Percentiles rank a stretch among this genome's conserved stretches.
phyloP scores from a whole-genome alignment of 2,888 invertebrate genomes.

The Acleris literana region DNA sequence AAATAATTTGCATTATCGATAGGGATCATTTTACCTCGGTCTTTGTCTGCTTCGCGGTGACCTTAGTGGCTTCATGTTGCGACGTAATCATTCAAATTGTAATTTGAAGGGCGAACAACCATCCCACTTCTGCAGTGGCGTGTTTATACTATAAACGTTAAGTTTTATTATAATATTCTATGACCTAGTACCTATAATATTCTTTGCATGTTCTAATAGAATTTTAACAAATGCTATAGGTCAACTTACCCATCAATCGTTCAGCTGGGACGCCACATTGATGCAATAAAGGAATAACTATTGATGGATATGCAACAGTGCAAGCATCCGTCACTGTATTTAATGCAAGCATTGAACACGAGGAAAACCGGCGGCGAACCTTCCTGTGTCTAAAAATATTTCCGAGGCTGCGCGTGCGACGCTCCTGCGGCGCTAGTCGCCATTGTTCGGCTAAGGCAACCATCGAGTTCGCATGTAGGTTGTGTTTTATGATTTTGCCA shows the following conservation, averaged over 20 bases:
- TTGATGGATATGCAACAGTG: constrained; percentile 11
- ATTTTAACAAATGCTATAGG: constrained; percentile 7
- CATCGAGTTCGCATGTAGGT: constrained; percentile 23
- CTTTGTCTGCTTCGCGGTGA: constrained; percentile 26
- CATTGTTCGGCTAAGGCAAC: constrained; percentile 28
- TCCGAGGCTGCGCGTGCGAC: constrained; percentile 41
- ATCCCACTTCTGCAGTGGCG: neutral
- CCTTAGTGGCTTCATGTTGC: constrained; percentile 20
- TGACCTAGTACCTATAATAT: constrained; percentile 1
- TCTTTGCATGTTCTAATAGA: neutral
- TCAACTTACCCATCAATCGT: constrained; percentile 18
- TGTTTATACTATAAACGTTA: neutral
- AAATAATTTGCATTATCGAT: constrained; percentile 31
- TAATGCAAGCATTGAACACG: constrained; percentile 32
- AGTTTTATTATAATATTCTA: neutral
- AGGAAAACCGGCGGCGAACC: constrained; percentile 41
- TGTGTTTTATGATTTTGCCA: constrained; percentile 37
- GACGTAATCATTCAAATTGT: constrained; percentile 18
- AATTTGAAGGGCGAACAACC: constrained; percentile 11
- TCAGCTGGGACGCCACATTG: constrained; percentile 7
- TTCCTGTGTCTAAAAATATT: constrained; percentile 43
- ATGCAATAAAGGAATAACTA: constrained; percentile 25
- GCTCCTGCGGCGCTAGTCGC: constrained; percentile 27
- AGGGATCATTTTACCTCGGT: constrained; percentile 31
- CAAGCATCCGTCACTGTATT: constrained; percentile 4